phyloP scores from a whole-genome alignment of 2,113 vertebrate species.

The Nicator chloris region DNA sequence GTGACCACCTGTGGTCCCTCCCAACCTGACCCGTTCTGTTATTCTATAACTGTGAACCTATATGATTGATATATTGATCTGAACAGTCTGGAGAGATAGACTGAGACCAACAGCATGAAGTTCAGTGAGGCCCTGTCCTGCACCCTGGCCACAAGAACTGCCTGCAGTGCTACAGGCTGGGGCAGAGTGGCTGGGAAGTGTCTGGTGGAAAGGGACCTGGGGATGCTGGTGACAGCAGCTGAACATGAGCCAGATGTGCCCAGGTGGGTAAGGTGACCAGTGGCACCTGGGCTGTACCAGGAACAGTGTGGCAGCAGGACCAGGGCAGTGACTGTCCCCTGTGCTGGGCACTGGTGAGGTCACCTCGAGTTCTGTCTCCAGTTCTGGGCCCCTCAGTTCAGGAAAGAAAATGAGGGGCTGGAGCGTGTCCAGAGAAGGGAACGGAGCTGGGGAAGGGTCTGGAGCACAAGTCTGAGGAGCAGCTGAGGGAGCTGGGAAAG shows the following conservation, averaged over 20 bases:
- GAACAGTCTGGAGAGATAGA: background rate
- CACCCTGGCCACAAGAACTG: background rate
- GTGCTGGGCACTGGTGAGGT: background rate
- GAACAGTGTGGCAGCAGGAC: background rate
- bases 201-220: background rate
- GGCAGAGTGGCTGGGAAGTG: background rate
- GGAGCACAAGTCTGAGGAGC: background rate
- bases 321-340: background rate
- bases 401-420: background rate
- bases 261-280: background rate
- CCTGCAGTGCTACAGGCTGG: background rate
- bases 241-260: background rate
- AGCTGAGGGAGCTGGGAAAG: background rate
- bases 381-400: accelerated
- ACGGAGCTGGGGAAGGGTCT: accelerated
- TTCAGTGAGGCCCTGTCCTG: accelerated
- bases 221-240: background rate
- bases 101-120: background rate
- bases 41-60: background rate
- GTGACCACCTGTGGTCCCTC: background rate
- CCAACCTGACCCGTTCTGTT: background rate
- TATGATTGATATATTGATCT: background rate
- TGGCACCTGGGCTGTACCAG: background rate
- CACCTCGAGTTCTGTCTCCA: background rate
- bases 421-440: background rate